Evolutionary conservation across 2,113 vertebrate genomes (phyloP).

Genomic region (Puffinus mauretanicus): DNA sequence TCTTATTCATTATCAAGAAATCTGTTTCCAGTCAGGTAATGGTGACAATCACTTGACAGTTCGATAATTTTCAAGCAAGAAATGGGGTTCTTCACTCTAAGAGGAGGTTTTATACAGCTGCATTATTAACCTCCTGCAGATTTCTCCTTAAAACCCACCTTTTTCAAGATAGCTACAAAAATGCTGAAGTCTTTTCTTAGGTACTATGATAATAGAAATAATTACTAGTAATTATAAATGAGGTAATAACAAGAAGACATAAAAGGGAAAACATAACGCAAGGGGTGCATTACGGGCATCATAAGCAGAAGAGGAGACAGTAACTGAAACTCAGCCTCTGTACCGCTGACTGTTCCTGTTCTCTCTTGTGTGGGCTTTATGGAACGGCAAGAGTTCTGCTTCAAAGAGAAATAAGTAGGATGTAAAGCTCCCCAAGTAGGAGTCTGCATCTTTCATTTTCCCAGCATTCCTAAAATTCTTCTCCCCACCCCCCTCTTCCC

Average conservation of each 20-base stretch:
- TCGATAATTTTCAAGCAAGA: not conserved
- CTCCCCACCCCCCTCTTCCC: conserved; percentile 45
- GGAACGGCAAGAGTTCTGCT: not conserved
- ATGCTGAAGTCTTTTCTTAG: not conserved
- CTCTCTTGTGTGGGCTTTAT: not conserved
- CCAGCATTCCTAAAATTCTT: conserved; percentile 70
- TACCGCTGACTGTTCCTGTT: not conserved
- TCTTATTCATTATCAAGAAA: not conserved
- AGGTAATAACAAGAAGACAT: not conserved
- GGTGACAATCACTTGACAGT: not conserved
- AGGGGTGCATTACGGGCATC: not conserved
- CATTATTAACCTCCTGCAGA: not conserved
- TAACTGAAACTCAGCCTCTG: not conserved
- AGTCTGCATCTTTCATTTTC: conserved; percentile 41
- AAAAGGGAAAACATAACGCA: not conserved
- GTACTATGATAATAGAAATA: not conserved
- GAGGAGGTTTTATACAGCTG: not conserved
- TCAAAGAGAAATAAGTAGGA: conserved; percentile 18
- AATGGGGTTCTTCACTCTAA: not conserved
- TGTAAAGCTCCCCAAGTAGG: conserved; percentile 12
- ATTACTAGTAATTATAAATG: not conserved
- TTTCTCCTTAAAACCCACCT: not conserved
- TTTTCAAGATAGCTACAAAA: not conserved
- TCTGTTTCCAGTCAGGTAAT: not conserved
- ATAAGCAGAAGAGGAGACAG: not conserved